Percentiles rank a stretch among this genome's conserved stretches.
Evolutionary conservation across 92 coral and sea anemone genomes (phyloP).

Genomic region (Muricea muricata): DNA sequence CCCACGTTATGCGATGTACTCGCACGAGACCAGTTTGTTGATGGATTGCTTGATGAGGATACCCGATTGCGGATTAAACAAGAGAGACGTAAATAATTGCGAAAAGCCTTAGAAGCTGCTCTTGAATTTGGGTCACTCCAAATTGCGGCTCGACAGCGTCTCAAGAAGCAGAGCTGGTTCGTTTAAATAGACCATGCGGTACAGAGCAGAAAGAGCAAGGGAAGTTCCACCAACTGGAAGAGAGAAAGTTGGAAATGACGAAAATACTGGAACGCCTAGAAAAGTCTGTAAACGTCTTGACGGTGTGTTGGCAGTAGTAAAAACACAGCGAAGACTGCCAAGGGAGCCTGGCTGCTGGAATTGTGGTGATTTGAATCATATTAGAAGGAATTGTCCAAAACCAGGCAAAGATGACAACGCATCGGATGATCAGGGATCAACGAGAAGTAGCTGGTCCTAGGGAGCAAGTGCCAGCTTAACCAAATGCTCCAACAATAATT

Average conservation of each 20-base stretch:
- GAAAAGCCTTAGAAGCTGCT: conserved; percentile 51
- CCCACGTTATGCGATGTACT: conserved; percentile 46
- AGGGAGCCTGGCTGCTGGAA: conserved; percentile 45
- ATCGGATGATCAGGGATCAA: conserved; percentile 18
- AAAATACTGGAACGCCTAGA: conserved; percentile 19
- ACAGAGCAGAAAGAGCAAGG: background rate
- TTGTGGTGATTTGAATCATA: conserved; percentile 38
- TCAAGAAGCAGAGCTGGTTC: background rate
- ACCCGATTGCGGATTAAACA: conserved; percentile 59
- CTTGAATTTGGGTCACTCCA: conserved; percentile 56
- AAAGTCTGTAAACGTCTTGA: conserved; percentile 3
- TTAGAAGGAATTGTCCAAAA: conserved; percentile 38
- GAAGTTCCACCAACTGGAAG: conserved; percentile 12
- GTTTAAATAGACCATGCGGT: background rate
- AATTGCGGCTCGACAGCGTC: conserved; percentile 45
- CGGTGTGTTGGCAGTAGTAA: conserved; percentile 20
- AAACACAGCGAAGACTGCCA: background rate
- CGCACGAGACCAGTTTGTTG: conserved; percentile 64
- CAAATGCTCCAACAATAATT: background rate
- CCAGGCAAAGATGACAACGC: background rate
- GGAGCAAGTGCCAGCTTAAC: conserved; percentile 16
- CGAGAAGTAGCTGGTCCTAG: conserved; percentile 42
- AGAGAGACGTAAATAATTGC: conserved; percentile 43
- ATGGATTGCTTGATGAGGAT: conserved; percentile 58
- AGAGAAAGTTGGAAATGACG: background rate